These are phyloP conservation scores for Lypha dubia DNA, from an alignment of 2,888 invertebrate species.

Conservation along the genomic window DNA sequence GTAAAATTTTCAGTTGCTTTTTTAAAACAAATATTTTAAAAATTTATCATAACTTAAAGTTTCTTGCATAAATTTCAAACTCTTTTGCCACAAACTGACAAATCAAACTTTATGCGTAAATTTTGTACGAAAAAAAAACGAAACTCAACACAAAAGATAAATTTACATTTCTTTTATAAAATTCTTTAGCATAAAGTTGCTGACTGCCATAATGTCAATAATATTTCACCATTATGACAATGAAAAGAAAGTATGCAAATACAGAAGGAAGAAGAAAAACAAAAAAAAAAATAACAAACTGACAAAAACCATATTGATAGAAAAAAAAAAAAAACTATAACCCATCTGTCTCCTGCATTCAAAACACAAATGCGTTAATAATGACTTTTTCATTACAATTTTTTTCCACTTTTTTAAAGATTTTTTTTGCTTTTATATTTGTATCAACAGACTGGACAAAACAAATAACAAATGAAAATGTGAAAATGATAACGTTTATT, in stretches of 20 bases:
- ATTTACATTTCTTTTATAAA: constrained; percentile 33
- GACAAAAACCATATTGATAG: constrained; percentile 60
- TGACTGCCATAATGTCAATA: constrained; percentile 57
- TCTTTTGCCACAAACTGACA: constrained; percentile 35
- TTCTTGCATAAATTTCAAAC: constrained; percentile 8
- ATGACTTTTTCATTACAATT: constrained; percentile 67
- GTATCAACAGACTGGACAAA: constrained; percentile 57
- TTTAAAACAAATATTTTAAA: neutral
- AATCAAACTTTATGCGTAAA: constrained; percentile 50
- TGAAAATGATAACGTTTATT: constrained; percentile 71
- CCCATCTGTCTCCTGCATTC: constrained; percentile 66
- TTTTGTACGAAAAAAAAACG: constrained; percentile 14
- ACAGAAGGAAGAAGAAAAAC: constrained; percentile 9
- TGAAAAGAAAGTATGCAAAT: constrained; percentile 60
- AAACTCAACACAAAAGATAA: constrained; percentile 12
- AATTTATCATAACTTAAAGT: constrained; percentile 6
- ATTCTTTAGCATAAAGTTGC: constrained; percentile 16
- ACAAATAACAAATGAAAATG: constrained; percentile 59
- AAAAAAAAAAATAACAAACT: constrained; percentile 3
- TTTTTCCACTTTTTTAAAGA: neutral
- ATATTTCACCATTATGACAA: constrained; percentile 50
- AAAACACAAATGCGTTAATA: constrained; percentile 72
- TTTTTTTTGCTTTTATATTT: constrained; percentile 9
- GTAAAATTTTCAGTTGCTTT: neutral
- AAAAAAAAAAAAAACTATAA: constrained; percentile 70